Conservation (phyloP, 2,113 vertebrate species). For the Oreotrochilus melanogaster region DNA sequence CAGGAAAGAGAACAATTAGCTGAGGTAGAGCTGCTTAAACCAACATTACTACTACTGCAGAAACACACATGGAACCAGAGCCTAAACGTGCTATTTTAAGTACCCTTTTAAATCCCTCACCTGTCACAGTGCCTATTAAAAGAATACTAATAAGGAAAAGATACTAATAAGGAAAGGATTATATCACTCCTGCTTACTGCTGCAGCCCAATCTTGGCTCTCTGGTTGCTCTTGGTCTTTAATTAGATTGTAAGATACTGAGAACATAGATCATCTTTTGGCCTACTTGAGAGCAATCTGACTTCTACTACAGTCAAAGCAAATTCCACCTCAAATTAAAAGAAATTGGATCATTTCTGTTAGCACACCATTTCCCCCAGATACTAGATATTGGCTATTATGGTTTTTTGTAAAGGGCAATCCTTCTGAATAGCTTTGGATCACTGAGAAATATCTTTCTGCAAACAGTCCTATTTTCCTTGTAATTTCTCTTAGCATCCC, state of each 20-base stretch:
- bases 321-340: background rate
- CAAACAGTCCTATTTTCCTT: background rate
- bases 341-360: background rate
- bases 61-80: background rate
- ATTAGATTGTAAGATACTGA: background rate
- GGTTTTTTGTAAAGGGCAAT: background rate
- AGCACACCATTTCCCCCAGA: background rate
- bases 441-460: background rate
- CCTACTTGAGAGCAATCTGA: background rate
- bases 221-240: background rate
- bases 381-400: background rate
- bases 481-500: background rate
- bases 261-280: background rate
- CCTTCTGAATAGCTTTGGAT: background rate
- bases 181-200: background rate
- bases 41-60: constrained; percentile 8
- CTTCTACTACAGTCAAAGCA: background rate
- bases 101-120: constrained; percentile 38
- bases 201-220: constrained; percentile 15
- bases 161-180: constrained; percentile 31
- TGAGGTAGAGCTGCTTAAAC: constrained; percentile 41
- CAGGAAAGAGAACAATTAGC: constrained; percentile 61
- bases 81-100: constrained; percentile 40
- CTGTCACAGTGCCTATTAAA: constrained; percentile 56
- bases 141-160: constrained; percentile 26